A percentile compares a stretch with the other conserved stretches of the same genome.
Conservation (phyloP, 1,140 invertebrate genomes). For the Theocolax elegans region DNA sequence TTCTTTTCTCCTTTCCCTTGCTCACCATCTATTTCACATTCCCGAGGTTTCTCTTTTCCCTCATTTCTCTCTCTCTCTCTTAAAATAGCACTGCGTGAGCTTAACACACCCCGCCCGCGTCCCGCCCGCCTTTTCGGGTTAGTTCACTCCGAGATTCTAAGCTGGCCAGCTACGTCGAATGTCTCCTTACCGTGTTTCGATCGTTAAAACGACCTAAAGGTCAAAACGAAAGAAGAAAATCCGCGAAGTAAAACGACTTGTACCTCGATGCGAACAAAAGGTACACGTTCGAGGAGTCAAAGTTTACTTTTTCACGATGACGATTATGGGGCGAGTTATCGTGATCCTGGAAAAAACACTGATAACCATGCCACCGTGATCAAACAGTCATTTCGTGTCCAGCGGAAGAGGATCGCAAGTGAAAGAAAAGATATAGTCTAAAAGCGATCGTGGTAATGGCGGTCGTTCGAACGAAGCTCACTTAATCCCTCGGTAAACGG, state of each 20-base stretch:
- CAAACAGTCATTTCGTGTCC: no score
- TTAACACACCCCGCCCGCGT: not conserved
- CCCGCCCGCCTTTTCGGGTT: slow-evolving; percentile 56
- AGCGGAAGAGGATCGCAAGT: no score
- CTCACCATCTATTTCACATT: not conserved
- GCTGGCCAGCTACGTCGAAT: slow-evolving; percentile 12
- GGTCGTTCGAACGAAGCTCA: no score
- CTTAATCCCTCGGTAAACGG: slow-evolving; percentile 3
- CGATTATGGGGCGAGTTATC: no score
- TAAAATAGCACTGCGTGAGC: slow-evolving; percentile 17
- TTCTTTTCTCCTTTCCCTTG: no score
- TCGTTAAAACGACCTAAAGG: not conserved
- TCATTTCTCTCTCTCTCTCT: slow-evolving; percentile 18
- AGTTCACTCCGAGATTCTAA: slow-evolving; percentile 20
- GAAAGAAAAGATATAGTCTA: no score
- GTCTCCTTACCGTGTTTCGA: not conserved
- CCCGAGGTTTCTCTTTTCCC: not conserved
- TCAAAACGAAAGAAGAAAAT: not conserved
- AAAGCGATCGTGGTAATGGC: no score
- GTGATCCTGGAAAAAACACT: no score
- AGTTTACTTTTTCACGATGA: no score
- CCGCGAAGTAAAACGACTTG: not conserved
- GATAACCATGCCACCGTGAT: no score
- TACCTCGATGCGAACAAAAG: no score
- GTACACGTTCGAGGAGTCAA: no score